A percentile compares a stretch with the other conserved stretches of the same genome.
Conservation (phyloP, 92 coral and sea anemone species). For the Meandrina meandrites region DNA sequence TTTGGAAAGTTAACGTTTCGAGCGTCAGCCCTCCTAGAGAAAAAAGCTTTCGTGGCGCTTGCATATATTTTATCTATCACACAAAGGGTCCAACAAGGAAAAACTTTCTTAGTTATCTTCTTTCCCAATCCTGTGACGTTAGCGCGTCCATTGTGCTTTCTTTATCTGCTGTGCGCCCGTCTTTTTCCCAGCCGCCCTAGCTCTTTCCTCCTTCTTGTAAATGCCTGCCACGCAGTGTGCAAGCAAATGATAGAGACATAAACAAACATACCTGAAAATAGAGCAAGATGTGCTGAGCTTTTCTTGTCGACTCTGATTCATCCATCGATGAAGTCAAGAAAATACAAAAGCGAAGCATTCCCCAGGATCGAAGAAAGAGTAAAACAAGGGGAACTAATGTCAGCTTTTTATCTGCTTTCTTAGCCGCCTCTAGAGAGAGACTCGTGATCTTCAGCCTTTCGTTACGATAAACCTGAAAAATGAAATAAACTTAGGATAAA, state of each 20-base stretch:
- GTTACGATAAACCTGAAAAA: slow-evolving; percentile 6
- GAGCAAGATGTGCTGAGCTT: slow-evolving; percentile 1
- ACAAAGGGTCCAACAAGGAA: too few species aligned
- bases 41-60: too few species aligned
- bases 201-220: too few species aligned
- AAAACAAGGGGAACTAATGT: slow-evolving; percentile 18
- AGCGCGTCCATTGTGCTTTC: too few species aligned
- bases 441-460: slow-evolving; percentile 22
- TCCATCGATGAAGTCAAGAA: slow-evolving; percentile 9
- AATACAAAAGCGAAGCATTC: slow-evolving; percentile 27
- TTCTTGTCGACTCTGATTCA: not conserved
- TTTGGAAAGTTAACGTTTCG: too few species aligned
- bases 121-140: too few species aligned
- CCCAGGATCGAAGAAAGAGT: slow-evolving; percentile 23
- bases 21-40: too few species aligned
- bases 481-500: not conserved
- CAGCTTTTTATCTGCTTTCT: slow-evolving; percentile 13
- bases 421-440: slow-evolving; percentile 3
- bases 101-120: too few species aligned
- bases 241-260: not conserved
- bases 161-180: too few species aligned
- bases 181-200: too few species aligned
- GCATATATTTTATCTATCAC: too few species aligned
- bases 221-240: not conserved
- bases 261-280: slow-evolving; percentile 12